phyloP scores from a whole-genome alignment of 2,797 vertebrate genomes.

The Macroramphosus scolopax region DNA sequence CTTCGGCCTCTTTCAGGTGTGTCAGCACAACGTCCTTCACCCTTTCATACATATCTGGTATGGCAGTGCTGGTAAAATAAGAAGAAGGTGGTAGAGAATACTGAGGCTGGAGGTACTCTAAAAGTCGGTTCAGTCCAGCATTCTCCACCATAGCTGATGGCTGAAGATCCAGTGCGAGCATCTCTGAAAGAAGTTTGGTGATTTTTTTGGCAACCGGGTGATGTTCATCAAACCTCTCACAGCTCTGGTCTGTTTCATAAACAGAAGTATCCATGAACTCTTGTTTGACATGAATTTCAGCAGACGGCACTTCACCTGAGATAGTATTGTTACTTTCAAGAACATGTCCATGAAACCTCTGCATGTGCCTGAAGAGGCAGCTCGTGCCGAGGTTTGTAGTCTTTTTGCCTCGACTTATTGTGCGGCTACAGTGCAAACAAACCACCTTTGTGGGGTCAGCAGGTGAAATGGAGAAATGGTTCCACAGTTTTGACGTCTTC shows the following conservation, averaged over 20 bases:
- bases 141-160: slow-evolving; percentile 95
- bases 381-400: slow-evolving; percentile 96
- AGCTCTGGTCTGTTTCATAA: slow-evolving; percentile 75
- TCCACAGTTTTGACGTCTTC: slow-evolving; percentile 99
- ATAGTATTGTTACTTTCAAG: slow-evolving; percentile 85
- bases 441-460: slow-evolving; percentile 94
- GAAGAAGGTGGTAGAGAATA: slow-evolving; percentile 91
- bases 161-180: slow-evolving; percentile 99
- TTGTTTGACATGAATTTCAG: slow-evolving; percentile 77
- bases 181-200: slow-evolving; percentile 95
- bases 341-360: slow-evolving; percentile 90
- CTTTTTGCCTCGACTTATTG: slow-evolving; percentile 97
- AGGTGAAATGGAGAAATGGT: slow-evolving; percentile 94
- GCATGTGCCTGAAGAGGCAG: slow-evolving; percentile 94
- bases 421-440: slow-evolving; percentile 97
- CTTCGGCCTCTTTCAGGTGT: slow-evolving; percentile 92
- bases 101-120: slow-evolving; percentile 94
- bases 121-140: slow-evolving; percentile 89
- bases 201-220: slow-evolving; percentile 98
- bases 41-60: slow-evolving; percentile 94
- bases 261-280: slow-evolving; percentile 78
- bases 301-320: slow-evolving; percentile 82
- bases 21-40: slow-evolving; percentile 89
- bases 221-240: slow-evolving; percentile 86
- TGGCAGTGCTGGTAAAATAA: slow-evolving; percentile 95